These are phyloP conservation scores for Oncorhynchus clarkii DNA, from an alignment of 2,113 vertebrate species.

Conservation along the genomic window DNA sequence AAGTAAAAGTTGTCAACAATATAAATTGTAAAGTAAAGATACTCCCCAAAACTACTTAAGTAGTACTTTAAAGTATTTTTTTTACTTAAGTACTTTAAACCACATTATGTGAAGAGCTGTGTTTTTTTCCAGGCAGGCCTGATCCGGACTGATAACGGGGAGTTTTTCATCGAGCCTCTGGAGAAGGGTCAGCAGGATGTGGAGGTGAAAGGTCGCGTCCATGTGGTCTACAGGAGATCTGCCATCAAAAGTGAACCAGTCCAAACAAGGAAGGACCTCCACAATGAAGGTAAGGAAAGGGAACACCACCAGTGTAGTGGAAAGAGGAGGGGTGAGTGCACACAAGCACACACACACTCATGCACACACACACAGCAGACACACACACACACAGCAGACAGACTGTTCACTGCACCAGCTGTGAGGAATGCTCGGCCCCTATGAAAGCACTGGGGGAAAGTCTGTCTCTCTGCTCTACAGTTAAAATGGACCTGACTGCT, in stretches of 20 bases:
- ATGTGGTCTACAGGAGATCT: constrained; percentile 91
- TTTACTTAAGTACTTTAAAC: no score
- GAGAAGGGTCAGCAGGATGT: constrained; percentile 85
- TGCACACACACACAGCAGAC: neutral
- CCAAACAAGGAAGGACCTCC: constrained; percentile 70
- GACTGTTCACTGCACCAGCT: constrained; percentile 44
- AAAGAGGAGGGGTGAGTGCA: no score
- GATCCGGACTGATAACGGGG: constrained; percentile 87
- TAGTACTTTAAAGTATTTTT: no score
- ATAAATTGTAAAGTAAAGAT: no score
- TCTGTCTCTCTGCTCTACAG: constrained; percentile 25
- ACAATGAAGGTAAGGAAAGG: constrained; percentile 81
- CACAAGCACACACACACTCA: neutral
- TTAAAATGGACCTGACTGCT: constrained; percentile 11
- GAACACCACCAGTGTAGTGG: neutral
- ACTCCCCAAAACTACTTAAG: no score
- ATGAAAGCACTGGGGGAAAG: constrained; percentile 28
- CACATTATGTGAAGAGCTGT: constrained; percentile 14
- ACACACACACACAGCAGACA: constrained; percentile 21
- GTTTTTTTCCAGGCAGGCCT: constrained; percentile 85
- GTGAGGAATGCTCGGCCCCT: constrained; percentile 56
- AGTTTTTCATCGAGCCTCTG: constrained; percentile 97
- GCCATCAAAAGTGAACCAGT: constrained; percentile 69
- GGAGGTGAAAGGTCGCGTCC: constrained; percentile 87
- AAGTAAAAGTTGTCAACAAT: no score